These are phyloP conservation scores for Oryzias melastigma DNA, from an alignment of 2,113 vertebrate species.

Conservation along the genomic window DNA sequence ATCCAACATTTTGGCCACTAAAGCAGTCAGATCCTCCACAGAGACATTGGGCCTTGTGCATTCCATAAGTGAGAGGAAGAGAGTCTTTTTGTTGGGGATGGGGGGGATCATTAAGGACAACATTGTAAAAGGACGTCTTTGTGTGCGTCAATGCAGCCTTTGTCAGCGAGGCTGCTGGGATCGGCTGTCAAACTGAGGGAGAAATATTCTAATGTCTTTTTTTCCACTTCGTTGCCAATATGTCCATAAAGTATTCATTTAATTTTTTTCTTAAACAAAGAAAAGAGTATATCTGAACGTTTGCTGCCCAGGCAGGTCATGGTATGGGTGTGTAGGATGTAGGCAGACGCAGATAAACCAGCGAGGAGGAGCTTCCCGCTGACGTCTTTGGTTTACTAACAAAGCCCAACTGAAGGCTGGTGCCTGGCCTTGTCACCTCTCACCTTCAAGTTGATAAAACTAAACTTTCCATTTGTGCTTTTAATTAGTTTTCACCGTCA, in stretches of 20 bases:
- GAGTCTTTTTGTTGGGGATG: slow-evolving; percentile 69
- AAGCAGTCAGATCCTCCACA: slow-evolving; percentile 34
- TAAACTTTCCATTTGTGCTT: slow-evolving; percentile 9
- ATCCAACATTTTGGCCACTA: slow-evolving; percentile 45
- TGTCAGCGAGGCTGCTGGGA: slow-evolving; percentile 53
- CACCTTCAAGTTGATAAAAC: slow-evolving; percentile 10
- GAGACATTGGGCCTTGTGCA: slow-evolving; percentile 52
- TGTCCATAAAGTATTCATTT: slow-evolving; percentile 64
- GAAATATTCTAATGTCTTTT: slow-evolving; percentile 59
- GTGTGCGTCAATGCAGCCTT: slow-evolving; percentile 75
- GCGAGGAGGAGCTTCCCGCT: slow-evolving; percentile 22
- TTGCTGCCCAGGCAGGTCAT: slow-evolving; percentile 39
- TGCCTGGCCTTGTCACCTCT: slow-evolving; percentile 13
- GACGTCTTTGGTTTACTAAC: background rate
- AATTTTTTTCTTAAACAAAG: slow-evolving; percentile 17
- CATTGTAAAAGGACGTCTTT: slow-evolving; percentile 68
- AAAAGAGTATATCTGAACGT: slow-evolving; percentile 24
- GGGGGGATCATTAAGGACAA: slow-evolving; percentile 60
- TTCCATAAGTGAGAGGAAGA: slow-evolving; percentile 60
- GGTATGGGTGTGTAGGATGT: slow-evolving; percentile 62
- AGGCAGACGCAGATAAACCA: slow-evolving; percentile 22
- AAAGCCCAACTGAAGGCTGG: background rate
- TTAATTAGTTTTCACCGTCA: slow-evolving; percentile 13
- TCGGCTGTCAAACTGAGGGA: slow-evolving; percentile 45
- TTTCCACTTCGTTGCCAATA: slow-evolving; percentile 41